These are phyloP conservation scores for Manis pentadactyla DNA, from an alignment of 2,797 vertebrate genomes.

Conservation along the genomic window DNA sequence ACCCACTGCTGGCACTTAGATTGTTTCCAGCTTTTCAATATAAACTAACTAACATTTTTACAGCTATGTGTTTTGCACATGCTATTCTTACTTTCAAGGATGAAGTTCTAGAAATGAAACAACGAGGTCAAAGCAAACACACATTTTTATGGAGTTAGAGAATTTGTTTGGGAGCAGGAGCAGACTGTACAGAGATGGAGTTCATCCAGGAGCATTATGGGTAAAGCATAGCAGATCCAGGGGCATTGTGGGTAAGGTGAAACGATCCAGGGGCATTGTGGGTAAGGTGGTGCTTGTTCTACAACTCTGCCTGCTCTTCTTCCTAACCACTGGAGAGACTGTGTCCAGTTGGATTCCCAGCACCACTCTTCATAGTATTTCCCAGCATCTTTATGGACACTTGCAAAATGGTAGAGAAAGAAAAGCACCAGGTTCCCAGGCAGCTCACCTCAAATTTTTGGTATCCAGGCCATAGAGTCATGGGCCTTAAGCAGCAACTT, in stretches of 20 bases:
- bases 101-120: constrained; percentile 38
- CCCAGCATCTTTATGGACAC: not conserved
- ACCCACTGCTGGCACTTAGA: not conserved
- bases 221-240: not conserved
- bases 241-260: not conserved
- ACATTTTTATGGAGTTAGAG: not conserved
- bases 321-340: not conserved
- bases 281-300: not conserved
- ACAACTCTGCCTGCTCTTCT: fast-evolving
- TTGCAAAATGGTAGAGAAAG: not conserved
- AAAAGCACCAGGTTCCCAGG: not conserved
- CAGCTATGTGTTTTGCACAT: not conserved
- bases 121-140: not conserved
- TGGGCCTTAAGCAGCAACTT: not conserved
- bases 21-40: constrained; percentile 19
- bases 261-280: fast-evolving
- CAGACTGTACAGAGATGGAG: not conserved
- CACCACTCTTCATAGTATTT: not conserved
- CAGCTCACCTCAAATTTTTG: not conserved
- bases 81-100: constrained; percentile 45
- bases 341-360: not conserved
- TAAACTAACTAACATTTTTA: not conserved
- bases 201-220: not conserved
- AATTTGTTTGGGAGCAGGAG: not conserved
- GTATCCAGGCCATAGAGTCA: not conserved